Evolutionary conservation across 2,113 vertebrate species (phyloP).

Genomic region (Spermophilus dauricus): DNA sequence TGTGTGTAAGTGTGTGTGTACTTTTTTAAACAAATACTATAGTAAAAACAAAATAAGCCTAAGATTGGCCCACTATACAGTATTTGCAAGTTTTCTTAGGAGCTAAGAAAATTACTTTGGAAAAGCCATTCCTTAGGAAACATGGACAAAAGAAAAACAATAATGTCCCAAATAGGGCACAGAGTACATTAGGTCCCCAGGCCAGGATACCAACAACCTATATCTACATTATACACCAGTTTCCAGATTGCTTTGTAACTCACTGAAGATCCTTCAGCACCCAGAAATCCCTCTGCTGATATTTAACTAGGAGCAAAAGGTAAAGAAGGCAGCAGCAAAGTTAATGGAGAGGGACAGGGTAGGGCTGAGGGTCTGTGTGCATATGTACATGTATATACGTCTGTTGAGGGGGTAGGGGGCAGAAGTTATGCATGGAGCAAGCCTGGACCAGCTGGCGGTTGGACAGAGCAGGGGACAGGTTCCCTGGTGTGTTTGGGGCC

Average conservation of each 20-base stretch:
- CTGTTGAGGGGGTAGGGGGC: slow-evolving; percentile 33
- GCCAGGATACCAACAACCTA: neutral
- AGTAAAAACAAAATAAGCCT: slow-evolving; percentile 22
- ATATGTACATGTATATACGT: slow-evolving; percentile 7
- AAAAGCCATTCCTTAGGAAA: neutral
- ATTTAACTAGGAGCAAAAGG: neutral
- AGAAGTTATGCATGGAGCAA: slow-evolving; percentile 63
- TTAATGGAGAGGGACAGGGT: neutral
- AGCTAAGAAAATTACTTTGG: neutral
- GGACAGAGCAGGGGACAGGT: slow-evolving; percentile 60
- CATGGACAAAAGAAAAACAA: neutral
- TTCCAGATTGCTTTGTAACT: neutral
- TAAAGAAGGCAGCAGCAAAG: neutral
- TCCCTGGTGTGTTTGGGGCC: slow-evolving; percentile 64
- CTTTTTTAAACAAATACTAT: neutral
- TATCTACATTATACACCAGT: neutral
- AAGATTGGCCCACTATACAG: neutral
- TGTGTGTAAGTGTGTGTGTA: neutral
- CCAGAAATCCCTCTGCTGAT: neutral
- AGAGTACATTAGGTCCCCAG: neutral
- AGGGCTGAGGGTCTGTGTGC: neutral
- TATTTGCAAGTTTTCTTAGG: neutral
- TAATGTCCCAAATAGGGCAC: neutral
- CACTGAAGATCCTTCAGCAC: neutral
- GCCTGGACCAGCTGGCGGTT: slow-evolving; percentile 55